phyloP scores from a whole-genome alignment of 1,140 invertebrate species.

The Sycophila sp. region DNA sequence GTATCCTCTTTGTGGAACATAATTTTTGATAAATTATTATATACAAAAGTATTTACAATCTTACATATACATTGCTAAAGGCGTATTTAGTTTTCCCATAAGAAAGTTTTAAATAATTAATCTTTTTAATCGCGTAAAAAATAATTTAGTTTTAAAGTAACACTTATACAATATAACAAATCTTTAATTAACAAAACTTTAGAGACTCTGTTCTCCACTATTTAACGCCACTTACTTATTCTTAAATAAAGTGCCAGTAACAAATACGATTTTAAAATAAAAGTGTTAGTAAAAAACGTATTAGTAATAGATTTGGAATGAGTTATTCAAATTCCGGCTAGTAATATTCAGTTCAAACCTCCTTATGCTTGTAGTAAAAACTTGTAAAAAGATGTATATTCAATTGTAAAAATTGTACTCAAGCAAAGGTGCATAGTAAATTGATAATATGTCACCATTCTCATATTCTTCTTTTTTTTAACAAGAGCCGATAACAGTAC shows the following conservation, averaged over 20 bases:
- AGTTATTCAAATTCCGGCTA: no score
- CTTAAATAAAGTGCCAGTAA: slow-evolving; percentile 38
- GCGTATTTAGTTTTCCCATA: slow-evolving; percentile 22
- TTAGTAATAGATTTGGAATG: no score
- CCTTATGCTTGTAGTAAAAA: no score
- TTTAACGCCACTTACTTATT: slow-evolving; percentile 41
- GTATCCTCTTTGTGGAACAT: slow-evolving; percentile 40
- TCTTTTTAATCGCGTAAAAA: not conserved
- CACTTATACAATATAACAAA: slow-evolving; percentile 23
- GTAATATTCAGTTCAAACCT: no score
- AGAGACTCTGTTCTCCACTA: slow-evolving; percentile 32
- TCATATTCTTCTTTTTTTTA: no score
- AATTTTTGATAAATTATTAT: slow-evolving; percentile 48
- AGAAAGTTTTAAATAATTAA: slow-evolving; percentile 20
- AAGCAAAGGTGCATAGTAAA: slow-evolving; percentile 57
- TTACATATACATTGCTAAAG: slow-evolving; percentile 49
- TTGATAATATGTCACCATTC: slow-evolving; percentile 51
- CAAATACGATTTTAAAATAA: no score
- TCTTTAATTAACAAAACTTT: slow-evolving; percentile 35
- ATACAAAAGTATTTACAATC: slow-evolving; percentile 56
- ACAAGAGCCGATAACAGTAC: not conserved
- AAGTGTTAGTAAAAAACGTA: not conserved
- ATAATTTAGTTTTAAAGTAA: slow-evolving; percentile 36
- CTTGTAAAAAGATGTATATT: no score
- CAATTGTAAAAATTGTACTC: no score